Evolutionary conservation across 2,888 invertebrate species (phyloP), one percentile per base, ranked within the genome.

Genomic region (Stegana nigrithorax): DNA sequence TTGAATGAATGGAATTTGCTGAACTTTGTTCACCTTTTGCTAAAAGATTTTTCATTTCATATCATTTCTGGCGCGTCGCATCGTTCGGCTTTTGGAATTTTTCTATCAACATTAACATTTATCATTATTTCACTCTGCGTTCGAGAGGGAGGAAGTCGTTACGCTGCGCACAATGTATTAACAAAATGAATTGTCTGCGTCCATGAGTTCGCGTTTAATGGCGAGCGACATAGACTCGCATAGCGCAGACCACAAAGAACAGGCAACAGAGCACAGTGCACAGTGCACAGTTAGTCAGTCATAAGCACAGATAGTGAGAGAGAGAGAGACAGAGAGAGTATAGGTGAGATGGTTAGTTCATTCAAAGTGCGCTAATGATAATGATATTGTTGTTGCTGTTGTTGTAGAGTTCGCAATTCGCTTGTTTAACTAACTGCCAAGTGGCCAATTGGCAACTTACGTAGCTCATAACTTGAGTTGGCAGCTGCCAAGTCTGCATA

Each of bases 41-140:
- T 67, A 67, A 72, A 67, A 72, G 26, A 51, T 51, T 51, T 51
- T 26, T 19, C 32, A 19, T 32, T 32, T 61, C 17, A 42, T 53
- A 44, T 19, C 25, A 6, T 56, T 63, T 12, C 39, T 26, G 2
- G 26, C 27, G 27, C 26, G 51, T 64, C 21, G n/a, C 23, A 21
- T 45, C 23, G 8, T 10, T 21, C 23, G 1, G 10, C 23, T 21
- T 45, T 23, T 51, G 29, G 14, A 27, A 27, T 62, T 62, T 36
- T 59, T 68, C 76, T 78, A 75, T 75, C 75, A 78, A 76, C 74
- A 78, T 75, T 69, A 75, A 78, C 75, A 75, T 75, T 75, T 75
- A 75, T 75, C 75, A 75, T 55, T 32, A 55, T 36, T 47, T 25
- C 23, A 47, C 25, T 36, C n/a, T 10, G 36, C 36, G 78, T 74